Base-by-base conservation (phyloP, 2,113 vertebrate species). In the Prionailurus viverrinus region DNA sequence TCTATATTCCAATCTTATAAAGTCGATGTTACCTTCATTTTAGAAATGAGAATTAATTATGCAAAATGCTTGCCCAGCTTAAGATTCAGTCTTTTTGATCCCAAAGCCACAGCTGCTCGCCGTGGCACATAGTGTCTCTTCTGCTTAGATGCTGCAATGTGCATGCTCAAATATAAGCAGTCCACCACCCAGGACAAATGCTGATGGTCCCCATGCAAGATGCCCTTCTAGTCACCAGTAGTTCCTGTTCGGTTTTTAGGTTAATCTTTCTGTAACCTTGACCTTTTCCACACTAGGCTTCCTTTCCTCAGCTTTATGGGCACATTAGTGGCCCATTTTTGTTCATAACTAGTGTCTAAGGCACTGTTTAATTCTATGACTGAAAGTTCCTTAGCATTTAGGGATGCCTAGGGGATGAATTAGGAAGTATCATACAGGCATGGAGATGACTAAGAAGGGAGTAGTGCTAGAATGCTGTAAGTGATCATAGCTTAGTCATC, bases 91-190 rank as follows among this genome's bases (percentile, higher is more conserved):
- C 7, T 76, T 1, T 27, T 58, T 81, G 45, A 15, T 74, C 61
- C 29, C 39, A 61, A 82, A 74, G 29, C 7, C 7, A 15, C 23
- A 33, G 41, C 14, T 36, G 10, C 21, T 53, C 10, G 23, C 2
- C 29, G 33, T 21, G 15, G 11, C 4, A 16, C 0, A 0, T 55
- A 10, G 0, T 39, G 3, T 5, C 13, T 80, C 15, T 79, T 13
- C 55, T 39, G 8, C 9, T 31, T 23, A n/a, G 12, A 36, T 25
- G 21, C 45, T 81, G 18, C 8, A 9, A 12, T 51, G 23, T 15
- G 36, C 14, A 31, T 12, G 15, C 13, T 41, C 15, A 69, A 7
- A 15, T 68, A 39, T 73, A 33, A 5, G 3, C 13, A 61, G 10
- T 23, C 19, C 9, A n/a, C 23, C 5, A 1, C 7, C 73, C 14